Conservation (phyloP, 2,797 vertebrate genomes). For the Aythya fuligula region DNA sequence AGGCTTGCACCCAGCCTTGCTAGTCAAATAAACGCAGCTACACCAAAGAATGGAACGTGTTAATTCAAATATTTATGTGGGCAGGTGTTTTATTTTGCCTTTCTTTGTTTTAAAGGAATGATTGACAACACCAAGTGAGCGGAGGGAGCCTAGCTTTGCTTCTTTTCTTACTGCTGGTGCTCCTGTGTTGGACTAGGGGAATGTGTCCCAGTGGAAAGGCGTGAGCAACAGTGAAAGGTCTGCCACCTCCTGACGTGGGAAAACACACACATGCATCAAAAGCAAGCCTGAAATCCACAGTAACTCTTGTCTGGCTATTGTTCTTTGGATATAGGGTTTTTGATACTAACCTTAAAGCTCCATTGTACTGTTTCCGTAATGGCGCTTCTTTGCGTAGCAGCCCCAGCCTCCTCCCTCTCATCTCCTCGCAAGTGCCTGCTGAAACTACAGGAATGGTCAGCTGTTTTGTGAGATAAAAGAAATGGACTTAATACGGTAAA, state of each 20-base stretch:
- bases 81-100: conserved; percentile 42
- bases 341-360: not conserved
- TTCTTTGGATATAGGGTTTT: conserved; percentile 4
- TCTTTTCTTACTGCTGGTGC: not conserved
- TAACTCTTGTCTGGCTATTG: not conserved
- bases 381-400: not conserved
- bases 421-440: not conserved
- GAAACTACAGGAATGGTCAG: not conserved
- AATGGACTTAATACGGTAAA: not conserved
- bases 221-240: not conserved
- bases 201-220: fast-evolving
- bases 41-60: not conserved
- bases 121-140: not conserved
- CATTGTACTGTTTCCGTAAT: not conserved
- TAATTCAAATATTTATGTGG: conserved; percentile 32
- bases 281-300: not conserved
- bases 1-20: conserved; percentile 20
- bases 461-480: not conserved
- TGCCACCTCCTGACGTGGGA: not conserved
- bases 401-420: not conserved
- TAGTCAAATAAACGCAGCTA: conserved; percentile 42
- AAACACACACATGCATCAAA: not conserved
- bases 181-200: not conserved
- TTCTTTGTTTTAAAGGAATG: not conserved
- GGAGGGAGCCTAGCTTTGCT: not conserved